phyloP scores from a whole-genome alignment of 2,113 vertebrate species.

The Mobula birostris region DNA sequence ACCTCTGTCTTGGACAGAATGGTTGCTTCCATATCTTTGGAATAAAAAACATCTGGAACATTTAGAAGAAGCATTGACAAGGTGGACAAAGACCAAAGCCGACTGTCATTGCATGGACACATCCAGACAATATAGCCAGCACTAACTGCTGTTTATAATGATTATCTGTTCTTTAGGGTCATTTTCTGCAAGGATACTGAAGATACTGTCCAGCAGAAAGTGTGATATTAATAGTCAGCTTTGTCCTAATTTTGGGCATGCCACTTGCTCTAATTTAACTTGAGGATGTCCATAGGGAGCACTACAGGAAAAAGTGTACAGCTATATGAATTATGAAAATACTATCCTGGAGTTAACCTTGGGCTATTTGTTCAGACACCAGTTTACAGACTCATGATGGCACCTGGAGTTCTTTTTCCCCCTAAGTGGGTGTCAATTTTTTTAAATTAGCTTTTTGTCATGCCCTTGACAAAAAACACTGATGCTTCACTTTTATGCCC shows the following conservation, averaged over 20 bases:
- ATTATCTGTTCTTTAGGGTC: background rate
- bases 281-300: too few species aligned
- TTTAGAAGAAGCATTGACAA: background rate
- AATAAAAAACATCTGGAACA: background rate
- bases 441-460: too few species aligned
- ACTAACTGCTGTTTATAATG: background rate
- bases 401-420: too few species aligned
- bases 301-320: too few species aligned
- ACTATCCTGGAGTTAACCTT: too few species aligned
- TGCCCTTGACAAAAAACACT: background rate
- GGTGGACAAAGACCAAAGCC: background rate
- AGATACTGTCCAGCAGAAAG: background rate
- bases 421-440: too few species aligned
- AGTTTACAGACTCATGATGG: too few species aligned
- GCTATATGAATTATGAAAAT: too few species aligned
- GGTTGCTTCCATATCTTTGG: background rate
- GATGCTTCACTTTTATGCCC: background rate
- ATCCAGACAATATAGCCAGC: background rate
- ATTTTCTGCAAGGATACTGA: background rate
- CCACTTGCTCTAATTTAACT: too few species aligned
- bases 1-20: background rate
- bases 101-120: background rate
- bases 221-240: background rate
- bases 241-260: background rate
- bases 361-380: too few species aligned